Evolutionary conservation across 1,140 invertebrate species (phyloP).

Genomic region (Drosophila lini): DNA sequence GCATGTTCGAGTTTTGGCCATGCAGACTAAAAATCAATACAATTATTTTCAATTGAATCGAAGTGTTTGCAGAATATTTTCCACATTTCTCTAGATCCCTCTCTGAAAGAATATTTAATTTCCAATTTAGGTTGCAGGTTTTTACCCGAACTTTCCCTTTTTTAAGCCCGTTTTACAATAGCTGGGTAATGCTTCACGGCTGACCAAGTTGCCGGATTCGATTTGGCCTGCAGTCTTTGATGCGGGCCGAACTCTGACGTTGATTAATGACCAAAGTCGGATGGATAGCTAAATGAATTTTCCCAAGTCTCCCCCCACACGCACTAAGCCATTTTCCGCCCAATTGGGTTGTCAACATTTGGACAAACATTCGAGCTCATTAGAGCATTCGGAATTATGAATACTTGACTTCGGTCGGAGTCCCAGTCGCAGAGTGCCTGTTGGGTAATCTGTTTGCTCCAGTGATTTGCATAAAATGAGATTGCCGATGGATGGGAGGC

Average conservation of each 20-base stretch:
- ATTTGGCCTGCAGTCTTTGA: constrained; percentile 42
- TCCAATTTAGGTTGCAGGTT: constrained; percentile 57
- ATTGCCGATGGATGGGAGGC: constrained; percentile 7
- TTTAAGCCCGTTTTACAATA: constrained; percentile 18
- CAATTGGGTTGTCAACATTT: constrained; percentile 77
- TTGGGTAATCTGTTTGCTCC: constrained; percentile 57
- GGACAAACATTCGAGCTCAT: constrained; percentile 76
- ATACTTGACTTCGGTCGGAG: constrained; percentile 55
- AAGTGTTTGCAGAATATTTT: constrained; percentile 5
- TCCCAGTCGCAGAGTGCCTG: constrained; percentile 19
- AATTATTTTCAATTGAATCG: constrained; percentile 36
- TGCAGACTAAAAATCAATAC: constrained; percentile 35
- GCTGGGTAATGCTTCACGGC: constrained; percentile 39
- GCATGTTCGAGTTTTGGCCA: constrained; percentile 23
- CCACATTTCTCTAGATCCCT: background rate
- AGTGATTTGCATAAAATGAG: constrained; percentile 74
- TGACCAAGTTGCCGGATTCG: constrained; percentile 31
- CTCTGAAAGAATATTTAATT: constrained; percentile 3
- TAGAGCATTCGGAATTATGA: constrained; percentile 71
- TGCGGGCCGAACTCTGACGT: constrained; percentile 44
- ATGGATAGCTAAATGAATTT: constrained; percentile 30
- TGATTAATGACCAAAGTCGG: constrained; percentile 61
- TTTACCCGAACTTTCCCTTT: constrained; percentile 35
- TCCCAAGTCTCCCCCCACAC: constrained; percentile 2
- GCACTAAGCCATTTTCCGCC: constrained; percentile 61